phyloP scores from a whole-genome alignment of 2,113 vertebrate species.

The Macrotus californicus region DNA sequence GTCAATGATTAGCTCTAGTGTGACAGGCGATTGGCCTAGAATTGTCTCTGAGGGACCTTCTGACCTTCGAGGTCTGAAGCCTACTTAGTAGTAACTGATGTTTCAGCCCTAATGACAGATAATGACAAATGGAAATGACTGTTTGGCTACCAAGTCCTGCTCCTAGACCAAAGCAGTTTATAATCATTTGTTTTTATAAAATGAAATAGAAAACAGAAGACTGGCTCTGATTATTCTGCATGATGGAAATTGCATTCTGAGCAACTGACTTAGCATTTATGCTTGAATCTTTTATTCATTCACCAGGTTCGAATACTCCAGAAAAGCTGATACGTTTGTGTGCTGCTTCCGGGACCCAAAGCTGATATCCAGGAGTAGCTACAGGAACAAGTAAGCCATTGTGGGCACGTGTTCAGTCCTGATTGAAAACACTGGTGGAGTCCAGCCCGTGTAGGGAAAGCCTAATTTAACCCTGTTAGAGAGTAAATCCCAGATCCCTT shows the following conservation, averaged over 20 bases:
- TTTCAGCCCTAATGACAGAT: background rate
- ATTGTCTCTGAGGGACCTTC: background rate
- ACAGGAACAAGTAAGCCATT: background rate
- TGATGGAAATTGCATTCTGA: slow-evolving; percentile 14
- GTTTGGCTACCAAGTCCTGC: background rate
- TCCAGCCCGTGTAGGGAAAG: background rate
- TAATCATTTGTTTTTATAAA: background rate
- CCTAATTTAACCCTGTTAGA: background rate
- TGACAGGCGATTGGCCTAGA: background rate
- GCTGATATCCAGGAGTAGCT: background rate
- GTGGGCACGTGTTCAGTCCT: background rate
- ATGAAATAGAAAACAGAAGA: background rate
- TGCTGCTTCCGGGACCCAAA: background rate
- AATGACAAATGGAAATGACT: background rate
- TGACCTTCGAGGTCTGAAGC: background rate
- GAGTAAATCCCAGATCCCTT: background rate
- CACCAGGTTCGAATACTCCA: background rate
- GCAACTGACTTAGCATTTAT: background rate
- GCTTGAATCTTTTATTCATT: background rate
- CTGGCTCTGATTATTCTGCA: slow-evolving; percentile 4
- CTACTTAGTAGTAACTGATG: background rate
- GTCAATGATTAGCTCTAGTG: background rate
- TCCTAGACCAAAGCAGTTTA: background rate
- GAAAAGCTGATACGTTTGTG: background rate
- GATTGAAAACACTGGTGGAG: background rate